Evolutionary conservation across 2,113 vertebrate genomes (phyloP), one percentile per base, ranked within the genome.

Genomic region (Salvator merianae): DNA sequence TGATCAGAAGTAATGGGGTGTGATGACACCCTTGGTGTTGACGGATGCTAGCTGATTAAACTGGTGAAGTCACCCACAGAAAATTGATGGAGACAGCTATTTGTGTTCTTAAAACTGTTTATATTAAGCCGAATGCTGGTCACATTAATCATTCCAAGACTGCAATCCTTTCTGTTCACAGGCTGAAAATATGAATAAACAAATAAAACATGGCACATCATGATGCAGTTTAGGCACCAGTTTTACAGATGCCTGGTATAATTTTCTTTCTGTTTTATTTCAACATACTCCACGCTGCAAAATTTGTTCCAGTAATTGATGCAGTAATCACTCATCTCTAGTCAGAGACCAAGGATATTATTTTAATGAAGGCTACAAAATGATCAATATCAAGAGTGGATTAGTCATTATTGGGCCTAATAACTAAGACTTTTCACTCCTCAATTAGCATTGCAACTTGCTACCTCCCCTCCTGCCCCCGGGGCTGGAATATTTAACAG

Each of bases 191-290:
- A 86, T 28, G 40, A 32, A 79, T 70, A 71, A n/a, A 72, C 63
- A 73, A 63, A 83, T 26, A 82, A 62, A 69, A 32, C 24, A 30
- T 62, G 24, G 20, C 16, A 65, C 38, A 78, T 82, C 63, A 77
- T 65, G 65, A 90, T 86, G 20, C 32, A 70, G 76, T 85, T 85
- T n/a, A 32, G 69, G 73, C 18, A 3, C 40, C 2, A 0, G 3
- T 32, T 73, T 68, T 84, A 28, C 76, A 72, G 83, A 79, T 79
- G 76, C 69, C 68, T 3, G 34, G 38, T 73, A 72, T 84, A 79
- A 84, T 84, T 84, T 79, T 38, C 28, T 78, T 79, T 84, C 75
- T 87, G 14, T 18, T 10, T 69, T 75, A 32, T 84, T 85, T 87
- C 20, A 47, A n/a, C 18, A 5, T 6, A 82, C 16, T 86, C 20